Evolutionary conservation across 2,888 invertebrate species (phyloP).

Genomic region (Amorpha juglandis): DNA sequence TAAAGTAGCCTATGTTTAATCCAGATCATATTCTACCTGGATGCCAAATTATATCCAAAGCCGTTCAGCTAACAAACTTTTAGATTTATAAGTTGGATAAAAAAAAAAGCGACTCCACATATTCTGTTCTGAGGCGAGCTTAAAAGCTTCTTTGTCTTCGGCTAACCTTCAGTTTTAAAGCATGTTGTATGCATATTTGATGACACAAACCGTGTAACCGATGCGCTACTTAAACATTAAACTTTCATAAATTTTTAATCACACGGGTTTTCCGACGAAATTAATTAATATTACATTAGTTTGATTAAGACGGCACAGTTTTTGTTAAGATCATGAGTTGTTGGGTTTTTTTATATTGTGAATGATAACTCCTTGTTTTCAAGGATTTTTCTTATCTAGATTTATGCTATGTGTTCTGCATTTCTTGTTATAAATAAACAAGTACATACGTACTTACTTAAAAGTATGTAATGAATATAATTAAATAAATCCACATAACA

Average conservation of each 20-base stretch:
- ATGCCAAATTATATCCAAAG: no score
- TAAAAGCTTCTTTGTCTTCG: constrained; percentile 82
- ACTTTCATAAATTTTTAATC: constrained; percentile 6
- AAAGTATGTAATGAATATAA: no score
- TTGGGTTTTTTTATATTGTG: no score
- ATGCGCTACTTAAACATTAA: constrained; percentile 34
- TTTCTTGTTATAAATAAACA: no score
- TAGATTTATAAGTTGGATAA: background rate
- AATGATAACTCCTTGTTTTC: no score
- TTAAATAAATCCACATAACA: no score
- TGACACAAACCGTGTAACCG: constrained; percentile 56
- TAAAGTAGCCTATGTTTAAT: no score
- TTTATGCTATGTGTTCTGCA: no score
- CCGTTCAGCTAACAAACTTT: no score
- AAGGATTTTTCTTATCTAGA: no score
- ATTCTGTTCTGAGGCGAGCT: constrained; percentile 59
- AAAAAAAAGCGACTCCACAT: constrained; percentile 46
- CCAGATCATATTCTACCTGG: no score
- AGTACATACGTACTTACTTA: no score
- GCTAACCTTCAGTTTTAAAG: constrained; percentile 71
- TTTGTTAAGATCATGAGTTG: background rate
- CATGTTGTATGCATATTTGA: constrained; percentile 76
- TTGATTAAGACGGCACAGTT: background rate
- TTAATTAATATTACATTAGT: constrained; percentile 20
- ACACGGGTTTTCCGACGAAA: constrained; percentile 8